Evolutionary conservation across 2,888 invertebrate genomes (phyloP).

Genomic region (Amphipyra berbera): DNA sequence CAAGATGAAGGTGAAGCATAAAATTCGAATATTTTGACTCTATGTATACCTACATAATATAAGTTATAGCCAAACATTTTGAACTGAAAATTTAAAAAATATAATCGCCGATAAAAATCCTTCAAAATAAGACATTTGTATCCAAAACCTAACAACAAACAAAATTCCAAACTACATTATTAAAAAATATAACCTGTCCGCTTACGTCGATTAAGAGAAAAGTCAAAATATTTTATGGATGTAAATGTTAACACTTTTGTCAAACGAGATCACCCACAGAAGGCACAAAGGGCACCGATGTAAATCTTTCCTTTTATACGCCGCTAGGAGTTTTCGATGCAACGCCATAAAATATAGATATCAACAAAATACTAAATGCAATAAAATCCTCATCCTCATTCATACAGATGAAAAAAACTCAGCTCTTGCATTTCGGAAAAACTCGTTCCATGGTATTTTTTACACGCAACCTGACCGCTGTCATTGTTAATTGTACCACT

Average conservation of each 20-base stretch:
- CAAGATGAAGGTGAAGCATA: background rate
- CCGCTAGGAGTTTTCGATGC: conserved; percentile 75
- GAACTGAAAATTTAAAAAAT: too few relatives aligned
- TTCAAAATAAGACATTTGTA: conserved; percentile 51
- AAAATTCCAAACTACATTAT: conserved; percentile 47
- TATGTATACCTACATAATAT: too few relatives aligned
- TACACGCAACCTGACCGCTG: conserved; percentile 84
- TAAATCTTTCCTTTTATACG: conserved; percentile 81
- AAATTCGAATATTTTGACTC: background rate
- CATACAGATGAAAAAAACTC: conserved; percentile 69
- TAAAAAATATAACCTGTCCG: conserved; percentile 68
- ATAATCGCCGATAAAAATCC: conserved; percentile 16
- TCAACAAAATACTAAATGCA: conserved; percentile 82
- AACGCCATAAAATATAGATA: conserved; percentile 85
- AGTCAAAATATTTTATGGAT: conserved; percentile 89
- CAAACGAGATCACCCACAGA: conserved; percentile 82
- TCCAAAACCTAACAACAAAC: conserved; percentile 42
- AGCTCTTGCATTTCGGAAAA: conserved; percentile 73
- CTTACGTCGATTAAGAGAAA: conserved; percentile 79
- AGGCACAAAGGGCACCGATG: conserved; percentile 82
- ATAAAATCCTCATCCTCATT: conserved; percentile 80
- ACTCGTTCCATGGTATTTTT: conserved; percentile 75
- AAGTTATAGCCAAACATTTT: too few relatives aligned
- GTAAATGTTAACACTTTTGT: conserved; percentile 88
- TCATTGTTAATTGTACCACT: conserved; percentile 83